Base-by-base conservation (phyloP, 2,888 invertebrate species). In the Anaspis maculata region DNA sequence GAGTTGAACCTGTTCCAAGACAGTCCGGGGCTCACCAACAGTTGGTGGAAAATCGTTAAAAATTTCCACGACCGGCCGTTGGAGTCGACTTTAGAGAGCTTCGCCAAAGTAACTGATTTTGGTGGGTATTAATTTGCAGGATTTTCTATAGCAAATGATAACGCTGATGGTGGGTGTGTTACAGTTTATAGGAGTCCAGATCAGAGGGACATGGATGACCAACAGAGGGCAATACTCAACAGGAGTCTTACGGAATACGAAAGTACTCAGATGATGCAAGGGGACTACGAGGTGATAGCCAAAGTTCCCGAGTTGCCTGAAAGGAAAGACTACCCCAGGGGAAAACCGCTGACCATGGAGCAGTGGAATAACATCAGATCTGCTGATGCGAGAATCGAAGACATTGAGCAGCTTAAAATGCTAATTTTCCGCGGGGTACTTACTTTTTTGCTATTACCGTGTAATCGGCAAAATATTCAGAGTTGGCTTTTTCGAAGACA, bases 401-500 rank as follows among this genome's bases (percentile, higher is more conserved):
- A 92, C 58, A 74, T 83, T 0, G 82, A 83, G 5, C 76, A 79
- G 4, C 73, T 95, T 1, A 87, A 83, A 61, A 78, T 84, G 54
- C 77, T 87, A 27, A 86, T 98, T 55, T 97, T 95, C 62, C 79
- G 84, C 68, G 96, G 96, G 56, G 90, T 88, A 61, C 68, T n/a
- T n/a, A n/a, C n/a, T n/a, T n/a, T n/a, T n/a, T n/a, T n/a, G 76
- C 71, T n/a, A 42, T 15, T 19, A 15, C n/a, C n/a, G 11, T 14
- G 7, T n/a, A n/a, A n/a, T n/a, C n/a, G n/a, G n/a, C n/a, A n/a
- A n/a, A n/a, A n/a, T n/a, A n/a, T n/a, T n/a, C n/a, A n/a, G n/a
- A n/a, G n/a, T n/a, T n/a, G n/a, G n/a, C n/a, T n/a, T n/a, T n/a
- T n/a, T n/a, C n/a, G n/a, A n/a, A n/a, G n/a, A n/a, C n/a, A n/a